These are phyloP conservation scores for Aradophagus sp. DNA, from an alignment of 1,140 invertebrate genomes.

Conservation along the genomic window DNA sequence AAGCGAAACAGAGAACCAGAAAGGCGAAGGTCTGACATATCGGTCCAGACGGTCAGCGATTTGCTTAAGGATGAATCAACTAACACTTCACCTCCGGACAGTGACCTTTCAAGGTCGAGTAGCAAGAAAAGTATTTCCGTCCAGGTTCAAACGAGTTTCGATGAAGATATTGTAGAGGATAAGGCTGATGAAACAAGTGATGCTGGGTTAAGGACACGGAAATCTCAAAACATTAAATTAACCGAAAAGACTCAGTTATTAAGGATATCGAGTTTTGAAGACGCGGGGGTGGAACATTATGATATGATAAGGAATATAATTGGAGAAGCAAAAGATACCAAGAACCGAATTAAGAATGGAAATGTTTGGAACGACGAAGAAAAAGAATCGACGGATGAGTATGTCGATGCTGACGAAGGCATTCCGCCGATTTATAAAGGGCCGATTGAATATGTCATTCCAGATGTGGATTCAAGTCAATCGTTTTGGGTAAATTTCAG, in stretches of 20 bases:
- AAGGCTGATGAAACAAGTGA: constrained; percentile 1
- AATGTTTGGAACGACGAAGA: constrained; percentile 48
- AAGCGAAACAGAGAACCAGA: constrained; percentile 64
- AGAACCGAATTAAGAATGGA: neutral
- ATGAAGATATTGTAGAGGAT: constrained; percentile 47
- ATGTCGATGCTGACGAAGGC: constrained; percentile 67
- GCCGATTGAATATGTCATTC: constrained; percentile 65
- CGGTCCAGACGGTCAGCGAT: constrained; percentile 59
- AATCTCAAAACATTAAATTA: constrained; percentile 2
- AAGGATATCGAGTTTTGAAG: constrained; percentile 64
- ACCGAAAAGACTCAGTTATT: constrained; percentile 20
- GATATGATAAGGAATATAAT: constrained; percentile 50
- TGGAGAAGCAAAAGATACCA: constrained; percentile 14
- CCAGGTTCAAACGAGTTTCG: constrained; percentile 69
- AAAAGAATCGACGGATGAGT: constrained; percentile 65
- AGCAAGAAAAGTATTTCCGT: constrained; percentile 68
- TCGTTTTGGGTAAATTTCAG: constrained; percentile 72
- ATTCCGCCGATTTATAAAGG: constrained; percentile 38
- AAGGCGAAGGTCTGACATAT: constrained; percentile 69
- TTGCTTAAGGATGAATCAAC: constrained; percentile 66
- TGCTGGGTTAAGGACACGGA: constrained; percentile 39
- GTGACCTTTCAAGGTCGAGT: constrained; percentile 59
- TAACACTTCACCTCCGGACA: constrained; percentile 66
- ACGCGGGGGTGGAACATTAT: constrained; percentile 61
- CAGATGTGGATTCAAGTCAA: constrained; percentile 63